These are phyloP conservation scores for Apaloderma vittatum DNA, from an alignment of 2,113 vertebrate genomes.

Conservation along the genomic window DNA sequence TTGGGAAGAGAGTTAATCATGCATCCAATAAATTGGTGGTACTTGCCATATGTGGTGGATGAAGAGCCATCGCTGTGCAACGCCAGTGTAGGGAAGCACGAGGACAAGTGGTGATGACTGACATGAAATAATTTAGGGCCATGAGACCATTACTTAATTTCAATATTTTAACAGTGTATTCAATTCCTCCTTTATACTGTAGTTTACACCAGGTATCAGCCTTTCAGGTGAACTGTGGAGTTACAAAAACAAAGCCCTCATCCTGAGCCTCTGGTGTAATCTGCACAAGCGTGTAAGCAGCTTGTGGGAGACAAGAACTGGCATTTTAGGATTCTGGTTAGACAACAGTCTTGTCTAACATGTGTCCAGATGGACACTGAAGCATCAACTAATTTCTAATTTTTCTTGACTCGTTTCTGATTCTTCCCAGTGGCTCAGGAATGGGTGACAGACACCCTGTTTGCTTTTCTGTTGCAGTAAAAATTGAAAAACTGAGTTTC, in stretches of 20 bases:
- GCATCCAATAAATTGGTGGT: not conserved
- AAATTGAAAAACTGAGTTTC: not conserved
- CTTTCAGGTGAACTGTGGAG: not conserved
- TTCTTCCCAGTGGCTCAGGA: not conserved
- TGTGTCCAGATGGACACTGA: not conserved
- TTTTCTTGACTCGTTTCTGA: not conserved
- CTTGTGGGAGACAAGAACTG: not conserved
- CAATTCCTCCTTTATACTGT: not conserved
- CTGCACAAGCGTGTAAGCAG: not conserved
- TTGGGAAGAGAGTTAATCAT: not conserved
- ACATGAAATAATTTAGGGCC: not conserved
- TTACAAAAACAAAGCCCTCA: not conserved
- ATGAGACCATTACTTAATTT: not conserved
- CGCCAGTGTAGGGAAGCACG: not conserved
- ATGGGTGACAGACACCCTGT: not conserved
- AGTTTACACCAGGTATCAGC: not conserved
- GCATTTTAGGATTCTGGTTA: not conserved
- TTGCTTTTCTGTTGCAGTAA: not conserved
- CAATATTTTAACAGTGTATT: not conserved
- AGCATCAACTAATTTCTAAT: not conserved
- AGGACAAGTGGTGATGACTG: not conserved
- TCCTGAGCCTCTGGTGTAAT: not conserved
- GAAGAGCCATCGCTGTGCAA: not conserved
- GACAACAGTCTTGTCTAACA: not conserved
- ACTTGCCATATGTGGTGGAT: not conserved